A percentile compares a stretch with the other conserved stretches of the same genome.
Conservation (phyloP, 2,113 vertebrate species). For the Xiphorhynchus elegans region DNA sequence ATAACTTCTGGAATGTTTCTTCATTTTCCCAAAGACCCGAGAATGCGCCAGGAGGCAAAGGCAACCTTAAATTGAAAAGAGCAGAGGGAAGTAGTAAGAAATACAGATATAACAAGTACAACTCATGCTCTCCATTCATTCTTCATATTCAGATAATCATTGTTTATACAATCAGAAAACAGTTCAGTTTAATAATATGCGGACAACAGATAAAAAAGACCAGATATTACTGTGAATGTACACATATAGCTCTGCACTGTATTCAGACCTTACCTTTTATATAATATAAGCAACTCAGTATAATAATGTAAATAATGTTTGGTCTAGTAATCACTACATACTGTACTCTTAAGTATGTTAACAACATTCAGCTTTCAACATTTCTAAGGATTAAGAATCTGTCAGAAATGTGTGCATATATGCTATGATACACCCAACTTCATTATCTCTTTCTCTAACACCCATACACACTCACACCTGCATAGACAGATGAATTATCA, state of each 20-base stretch:
- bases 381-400: background rate
- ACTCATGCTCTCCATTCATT: background rate
- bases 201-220: background rate
- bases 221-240: background rate
- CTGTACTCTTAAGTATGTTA: background rate
- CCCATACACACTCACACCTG: background rate
- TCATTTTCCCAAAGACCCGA: slow-evolving; percentile 92
- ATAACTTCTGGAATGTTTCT: slow-evolving; percentile 85
- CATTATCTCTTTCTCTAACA: background rate
- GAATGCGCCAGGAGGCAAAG: slow-evolving; percentile 91
- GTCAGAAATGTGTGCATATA: background rate
- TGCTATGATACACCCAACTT: background rate
- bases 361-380: background rate
- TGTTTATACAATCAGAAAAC: background rate
- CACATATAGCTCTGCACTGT: background rate
- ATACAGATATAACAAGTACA: background rate
- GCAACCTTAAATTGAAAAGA: slow-evolving; percentile 79
- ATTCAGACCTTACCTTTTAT: background rate
- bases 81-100: background rate
- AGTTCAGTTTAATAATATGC: background rate
- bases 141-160: background rate
- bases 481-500: background rate
- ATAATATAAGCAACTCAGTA: background rate
- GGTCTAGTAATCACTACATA: background rate
- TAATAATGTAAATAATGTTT: background rate